Conservation (phyloP, 2,797 vertebrate genomes). For the Spheniscus humboldti region DNA sequence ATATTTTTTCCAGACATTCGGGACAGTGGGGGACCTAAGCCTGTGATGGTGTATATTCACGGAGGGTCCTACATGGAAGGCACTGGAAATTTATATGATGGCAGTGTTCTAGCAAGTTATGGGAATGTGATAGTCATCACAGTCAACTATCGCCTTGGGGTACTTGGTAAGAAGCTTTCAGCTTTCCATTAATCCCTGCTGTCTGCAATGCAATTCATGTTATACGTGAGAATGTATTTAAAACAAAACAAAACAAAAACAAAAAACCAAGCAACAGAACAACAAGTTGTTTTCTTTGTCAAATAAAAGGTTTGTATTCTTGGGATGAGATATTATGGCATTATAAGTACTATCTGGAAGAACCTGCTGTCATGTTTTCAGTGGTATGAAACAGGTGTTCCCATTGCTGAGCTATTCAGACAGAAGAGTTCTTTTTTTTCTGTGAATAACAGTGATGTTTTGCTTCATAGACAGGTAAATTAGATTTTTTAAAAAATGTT, state of each 20-base stretch:
- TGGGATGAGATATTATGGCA: neutral
- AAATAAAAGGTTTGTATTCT: neutral
- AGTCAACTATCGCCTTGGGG: constrained; percentile 96
- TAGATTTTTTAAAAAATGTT: neutral
- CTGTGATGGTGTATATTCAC: constrained; percentile 99
- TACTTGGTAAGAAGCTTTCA: constrained; percentile 89
- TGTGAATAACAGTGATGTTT: neutral
- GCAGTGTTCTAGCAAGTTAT: constrained; percentile 99
- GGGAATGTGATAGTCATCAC: constrained; percentile 99
- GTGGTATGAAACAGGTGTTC: neutral
- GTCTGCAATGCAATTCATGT: constrained; percentile 24
- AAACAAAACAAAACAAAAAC: too few relatives aligned
- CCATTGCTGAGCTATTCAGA: neutral
- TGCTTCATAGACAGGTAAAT: neutral
- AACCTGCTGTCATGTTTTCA: neutral
- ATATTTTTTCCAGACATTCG: constrained; percentile 91
- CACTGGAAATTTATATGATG: constrained; percentile 98
- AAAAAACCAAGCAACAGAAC: neutral
- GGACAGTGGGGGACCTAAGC: constrained; percentile 98
- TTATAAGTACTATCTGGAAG: neutral
- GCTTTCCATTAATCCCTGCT: constrained; percentile 57
- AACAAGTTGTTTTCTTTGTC: neutral
- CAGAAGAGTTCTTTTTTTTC: neutral
- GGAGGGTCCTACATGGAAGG: constrained; percentile 99
- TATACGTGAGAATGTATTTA: neutral